Conservation (phyloP, 2,888 invertebrate species). For the Trichogramma dendrolimi region DNA sequence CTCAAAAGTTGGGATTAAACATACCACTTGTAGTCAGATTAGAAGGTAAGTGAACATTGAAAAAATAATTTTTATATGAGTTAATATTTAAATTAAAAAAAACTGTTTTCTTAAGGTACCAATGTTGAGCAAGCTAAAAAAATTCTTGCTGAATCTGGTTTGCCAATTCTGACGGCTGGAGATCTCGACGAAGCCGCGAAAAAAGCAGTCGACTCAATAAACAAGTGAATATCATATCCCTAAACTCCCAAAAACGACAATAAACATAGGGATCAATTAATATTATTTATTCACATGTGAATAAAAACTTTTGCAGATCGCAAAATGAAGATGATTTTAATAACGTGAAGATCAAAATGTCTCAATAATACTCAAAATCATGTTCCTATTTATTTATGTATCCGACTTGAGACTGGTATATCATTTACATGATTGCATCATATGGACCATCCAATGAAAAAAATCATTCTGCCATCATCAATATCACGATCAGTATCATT, state of each 20-base stretch:
- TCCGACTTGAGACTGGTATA: constrained; percentile 26
- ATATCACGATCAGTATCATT: constrained; percentile 8
- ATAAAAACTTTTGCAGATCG: constrained; percentile 25
- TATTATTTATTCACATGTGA: constrained; percentile 9
- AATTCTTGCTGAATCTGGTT: constrained; percentile 76
- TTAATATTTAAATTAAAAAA: constrained; percentile 2
- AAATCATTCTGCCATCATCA: constrained; percentile 11
- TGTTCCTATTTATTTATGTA: constrained; percentile 8
- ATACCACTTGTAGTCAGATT: constrained; percentile 90
- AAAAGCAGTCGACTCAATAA: constrained; percentile 65
- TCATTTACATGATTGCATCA: constrained; percentile 24
- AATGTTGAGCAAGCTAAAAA: constrained; percentile 72
- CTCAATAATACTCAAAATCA: constrained; percentile 19
- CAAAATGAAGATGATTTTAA: constrained; percentile 20
- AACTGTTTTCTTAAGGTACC: constrained; percentile 30
- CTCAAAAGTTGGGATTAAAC: constrained; percentile 71
- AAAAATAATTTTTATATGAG: constrained; percentile 2
- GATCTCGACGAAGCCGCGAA: constrained; percentile 91
- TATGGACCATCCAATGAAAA: constrained; percentile 16
- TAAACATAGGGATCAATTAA: constrained; percentile 7
- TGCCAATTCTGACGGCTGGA: constrained; percentile 76
- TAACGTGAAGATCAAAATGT: constrained; percentile 25
- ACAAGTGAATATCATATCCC: constrained; percentile 27
- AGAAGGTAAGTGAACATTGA: constrained; percentile 64
- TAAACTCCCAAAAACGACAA: constrained; percentile 1